Conservation (phyloP, 2,797 vertebrate species). For the Pipistrellus pipistrellus region DNA sequence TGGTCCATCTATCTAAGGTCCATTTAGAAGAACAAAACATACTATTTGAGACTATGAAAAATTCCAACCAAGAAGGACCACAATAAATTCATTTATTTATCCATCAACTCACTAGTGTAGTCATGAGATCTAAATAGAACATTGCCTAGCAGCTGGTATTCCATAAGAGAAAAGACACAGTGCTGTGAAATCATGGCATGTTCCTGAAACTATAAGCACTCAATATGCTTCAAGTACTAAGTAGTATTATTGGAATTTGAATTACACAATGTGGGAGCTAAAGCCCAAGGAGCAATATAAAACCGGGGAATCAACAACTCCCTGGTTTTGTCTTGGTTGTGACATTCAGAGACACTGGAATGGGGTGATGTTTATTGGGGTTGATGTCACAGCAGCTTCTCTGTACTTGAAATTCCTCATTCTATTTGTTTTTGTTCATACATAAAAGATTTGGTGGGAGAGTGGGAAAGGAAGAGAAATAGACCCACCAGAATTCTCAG, state of each 20-base stretch:
- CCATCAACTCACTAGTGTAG: not conserved
- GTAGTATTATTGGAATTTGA: not conserved
- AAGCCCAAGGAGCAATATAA: not conserved
- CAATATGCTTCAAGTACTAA: not conserved
- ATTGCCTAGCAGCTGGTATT: not conserved
- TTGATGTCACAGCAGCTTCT: not conserved
- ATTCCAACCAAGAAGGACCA: slow-evolving; percentile 35
- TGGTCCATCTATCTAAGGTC: slow-evolving; percentile 11
- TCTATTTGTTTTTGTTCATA: not conserved
- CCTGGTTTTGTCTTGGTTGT: not conserved
- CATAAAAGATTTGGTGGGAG: not conserved
- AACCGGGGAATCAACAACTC: not conserved
- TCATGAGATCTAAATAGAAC: slow-evolving; percentile 37
- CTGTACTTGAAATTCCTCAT: not conserved
- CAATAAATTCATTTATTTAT: slow-evolving; percentile 53
- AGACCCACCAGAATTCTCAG: not conserved
- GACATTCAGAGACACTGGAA: not conserved
- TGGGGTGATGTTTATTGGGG: not conserved
- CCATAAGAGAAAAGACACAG: not conserved
- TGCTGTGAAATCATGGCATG: not conserved
- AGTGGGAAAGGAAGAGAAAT: not conserved
- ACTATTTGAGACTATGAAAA: slow-evolving; percentile 30
- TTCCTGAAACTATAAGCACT: not conserved
- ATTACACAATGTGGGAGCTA: not conserved
- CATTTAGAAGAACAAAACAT: slow-evolving; percentile 44